Evolutionary conservation across 2,797 vertebrate genomes (phyloP).

Genomic region (Microctenopoma lineatum): DNA sequence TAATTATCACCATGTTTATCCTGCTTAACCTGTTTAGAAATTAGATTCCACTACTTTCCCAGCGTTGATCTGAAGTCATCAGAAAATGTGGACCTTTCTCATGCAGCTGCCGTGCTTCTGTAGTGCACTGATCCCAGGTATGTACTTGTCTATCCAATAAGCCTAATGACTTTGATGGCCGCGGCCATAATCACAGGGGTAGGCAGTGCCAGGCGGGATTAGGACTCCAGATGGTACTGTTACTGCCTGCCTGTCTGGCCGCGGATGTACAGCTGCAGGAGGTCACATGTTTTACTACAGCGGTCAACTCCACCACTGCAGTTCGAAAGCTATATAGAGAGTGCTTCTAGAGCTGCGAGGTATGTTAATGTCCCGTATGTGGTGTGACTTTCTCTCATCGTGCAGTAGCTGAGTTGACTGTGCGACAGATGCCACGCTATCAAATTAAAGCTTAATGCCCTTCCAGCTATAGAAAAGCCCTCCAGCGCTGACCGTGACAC

Average conservation of each 20-base stretch:
- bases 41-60: not conserved
- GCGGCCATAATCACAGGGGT: constrained; percentile 56
- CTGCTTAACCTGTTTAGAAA: not conserved
- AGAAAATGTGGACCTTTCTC: constrained; percentile 7
- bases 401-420: constrained; percentile 24
- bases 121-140: constrained; percentile 50
- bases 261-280: constrained; percentile 64
- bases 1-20: not conserved
- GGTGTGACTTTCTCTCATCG: constrained; percentile 9
- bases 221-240: constrained; percentile 80
- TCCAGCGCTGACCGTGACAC: constrained; percentile 69
- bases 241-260: constrained; percentile 63
- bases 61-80: not conserved
- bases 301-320: constrained; percentile 38
- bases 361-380: constrained; percentile 11
- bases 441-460: constrained; percentile 78
- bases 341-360: constrained; percentile 25
- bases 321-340: constrained; percentile 1
- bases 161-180: constrained; percentile 71
- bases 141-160: constrained; percentile 64
- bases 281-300: constrained; percentile 70
- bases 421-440: constrained; percentile 74
- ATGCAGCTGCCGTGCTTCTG: constrained; percentile 18
- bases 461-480: constrained; percentile 63
- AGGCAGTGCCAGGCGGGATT: constrained; percentile 71